Percentiles rank a stretch among this genome's conserved stretches.
phyloP scores from a whole-genome alignment of 2,797 vertebrate species.

The Cetoscarus ocellatus region DNA sequence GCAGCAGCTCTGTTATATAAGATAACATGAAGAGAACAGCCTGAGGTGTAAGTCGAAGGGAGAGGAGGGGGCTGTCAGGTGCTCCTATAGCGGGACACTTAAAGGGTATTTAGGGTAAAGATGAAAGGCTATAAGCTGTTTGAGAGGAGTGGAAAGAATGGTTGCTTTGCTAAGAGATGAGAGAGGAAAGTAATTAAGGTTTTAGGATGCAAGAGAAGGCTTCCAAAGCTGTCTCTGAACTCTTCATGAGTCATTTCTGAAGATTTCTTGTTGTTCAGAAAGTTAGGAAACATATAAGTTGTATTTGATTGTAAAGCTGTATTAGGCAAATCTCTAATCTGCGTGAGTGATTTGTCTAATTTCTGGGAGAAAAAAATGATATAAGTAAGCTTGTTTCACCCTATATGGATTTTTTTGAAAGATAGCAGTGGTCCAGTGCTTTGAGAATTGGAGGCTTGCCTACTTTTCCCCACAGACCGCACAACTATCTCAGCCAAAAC shows the following conservation, averaged over 20 bases:
- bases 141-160: background rate
- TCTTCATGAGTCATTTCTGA: too few species aligned
- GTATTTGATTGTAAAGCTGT: too few species aligned
- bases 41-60: slow-evolving; percentile 21
- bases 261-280: background rate
- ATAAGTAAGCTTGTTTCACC: too few species aligned
- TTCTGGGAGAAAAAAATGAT: too few species aligned
- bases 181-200: background rate
- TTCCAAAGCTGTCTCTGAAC: background rate
- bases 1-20: slow-evolving; percentile 11
- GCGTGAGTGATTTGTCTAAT: too few species aligned
- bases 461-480: too few species aligned
- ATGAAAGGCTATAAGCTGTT: background rate
- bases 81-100: slow-evolving; percentile 10
- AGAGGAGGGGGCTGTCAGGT: slow-evolving; percentile 11
- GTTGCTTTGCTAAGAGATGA: background rate
- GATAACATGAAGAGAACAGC: slow-evolving; percentile 6
- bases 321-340: too few species aligned
- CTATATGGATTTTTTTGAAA: too few species aligned
- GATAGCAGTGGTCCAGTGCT: too few species aligned
- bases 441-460: too few species aligned
- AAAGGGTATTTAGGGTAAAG: slow-evolving; percentile 5
- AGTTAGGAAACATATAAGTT: too few species aligned
- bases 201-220: background rate
- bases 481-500: too few species aligned